Evolutionary conservation across 2,888 invertebrate species (phyloP).

Genomic region (Platynereis dumerilii): DNA sequence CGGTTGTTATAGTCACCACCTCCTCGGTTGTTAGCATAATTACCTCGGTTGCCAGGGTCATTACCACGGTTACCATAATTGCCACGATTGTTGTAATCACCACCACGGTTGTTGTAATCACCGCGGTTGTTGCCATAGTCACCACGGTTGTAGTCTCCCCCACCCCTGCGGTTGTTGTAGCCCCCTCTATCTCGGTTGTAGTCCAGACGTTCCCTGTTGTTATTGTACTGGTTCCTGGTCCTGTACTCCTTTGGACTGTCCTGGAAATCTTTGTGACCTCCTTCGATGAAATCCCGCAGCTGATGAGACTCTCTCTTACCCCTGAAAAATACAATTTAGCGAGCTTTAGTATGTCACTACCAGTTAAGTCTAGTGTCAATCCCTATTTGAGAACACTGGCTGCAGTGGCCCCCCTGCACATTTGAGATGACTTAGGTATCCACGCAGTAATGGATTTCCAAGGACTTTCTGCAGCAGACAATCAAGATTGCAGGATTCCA

Average conservation of each 20-base stretch:
- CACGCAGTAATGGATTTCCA: no score
- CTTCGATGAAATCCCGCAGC: background rate
- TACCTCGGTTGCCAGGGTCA: background rate
- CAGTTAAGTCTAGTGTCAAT: no score
- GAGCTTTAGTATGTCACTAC: no score
- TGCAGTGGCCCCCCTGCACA: no score
- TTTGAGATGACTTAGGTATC: no score
- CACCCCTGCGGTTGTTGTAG: background rate
- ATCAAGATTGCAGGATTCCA: no score
- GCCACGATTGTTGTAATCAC: background rate
- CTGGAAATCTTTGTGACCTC: constrained; percentile 6
- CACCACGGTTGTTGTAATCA: constrained; percentile 9
- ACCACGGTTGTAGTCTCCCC: background rate
- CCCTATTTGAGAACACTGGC: no score
- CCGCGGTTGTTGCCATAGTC: background rate
- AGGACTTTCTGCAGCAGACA: no score
- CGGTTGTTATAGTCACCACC: no score
- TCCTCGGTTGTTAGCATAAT: no score
- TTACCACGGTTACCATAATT: background rate
- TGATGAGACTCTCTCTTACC: no score
- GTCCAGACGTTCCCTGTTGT: background rate
- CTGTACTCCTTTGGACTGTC: constrained; percentile 9
- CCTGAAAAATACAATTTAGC: no score
- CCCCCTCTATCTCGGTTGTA: constrained; percentile 3
- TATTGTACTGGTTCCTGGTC: background rate